Percentiles rank a stretch among this genome's conserved stretches.
phyloP scores from a whole-genome alignment of 2,797 vertebrate genomes.

The Hapalemur alaotrensis region DNA sequence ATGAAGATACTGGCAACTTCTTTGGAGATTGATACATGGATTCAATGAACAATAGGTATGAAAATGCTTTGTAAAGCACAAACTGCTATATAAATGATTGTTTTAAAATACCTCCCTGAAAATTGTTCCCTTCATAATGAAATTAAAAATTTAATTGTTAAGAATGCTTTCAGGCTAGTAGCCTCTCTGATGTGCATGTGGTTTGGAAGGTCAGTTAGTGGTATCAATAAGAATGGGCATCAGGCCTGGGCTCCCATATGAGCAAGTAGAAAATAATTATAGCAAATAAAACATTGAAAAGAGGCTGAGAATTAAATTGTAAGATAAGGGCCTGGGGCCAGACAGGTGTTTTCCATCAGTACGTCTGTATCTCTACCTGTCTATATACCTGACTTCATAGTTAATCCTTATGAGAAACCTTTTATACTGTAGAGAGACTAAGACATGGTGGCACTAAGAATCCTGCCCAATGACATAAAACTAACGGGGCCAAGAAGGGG shows the following conservation, averaged over 20 bases:
- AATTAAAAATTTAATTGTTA: not conserved
- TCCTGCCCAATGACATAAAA: not conserved
- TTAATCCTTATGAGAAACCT: not conserved
- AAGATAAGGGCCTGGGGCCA: not conserved
- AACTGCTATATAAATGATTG: not conserved
- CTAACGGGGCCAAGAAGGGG: not conserved
- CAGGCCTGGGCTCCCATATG: not conserved
- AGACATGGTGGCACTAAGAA: not conserved
- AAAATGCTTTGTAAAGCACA: not conserved
- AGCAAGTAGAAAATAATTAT: not conserved
- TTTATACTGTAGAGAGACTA: not conserved
- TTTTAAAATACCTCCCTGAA: not conserved
- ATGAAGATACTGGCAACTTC: not conserved
- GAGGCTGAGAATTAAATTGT: not conserved
- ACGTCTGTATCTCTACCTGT: not conserved
- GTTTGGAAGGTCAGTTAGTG: not conserved
- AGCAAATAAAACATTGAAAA: not conserved
- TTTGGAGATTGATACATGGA: not conserved
- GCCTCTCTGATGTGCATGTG: not conserved
- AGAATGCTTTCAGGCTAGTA: not conserved
- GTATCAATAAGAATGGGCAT: not conserved
- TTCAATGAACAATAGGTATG: not conserved
- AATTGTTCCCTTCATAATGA: not conserved
- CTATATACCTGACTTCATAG: not conserved
- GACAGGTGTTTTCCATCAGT: not conserved